Evolutionary conservation across 2,113 vertebrate species (phyloP).

Genomic region (cattle (Bos taurus)): DNA sequence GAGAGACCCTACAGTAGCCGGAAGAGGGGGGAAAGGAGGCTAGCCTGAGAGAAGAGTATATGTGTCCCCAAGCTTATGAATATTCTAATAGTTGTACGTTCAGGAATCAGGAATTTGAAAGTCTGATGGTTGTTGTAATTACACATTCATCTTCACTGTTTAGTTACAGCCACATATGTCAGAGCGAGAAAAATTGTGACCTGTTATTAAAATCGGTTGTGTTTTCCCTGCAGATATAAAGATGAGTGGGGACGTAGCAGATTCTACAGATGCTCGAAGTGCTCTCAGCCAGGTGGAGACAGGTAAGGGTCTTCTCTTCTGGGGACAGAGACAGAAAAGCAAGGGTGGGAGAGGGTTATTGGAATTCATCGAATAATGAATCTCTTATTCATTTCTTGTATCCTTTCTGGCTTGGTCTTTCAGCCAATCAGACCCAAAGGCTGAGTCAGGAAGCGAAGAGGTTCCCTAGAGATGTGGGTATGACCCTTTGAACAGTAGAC

Average conservation of each 20-base stretch:
- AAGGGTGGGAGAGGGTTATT: not conserved
- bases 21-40: conserved; percentile 51
- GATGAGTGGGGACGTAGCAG: conserved; percentile 92
- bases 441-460: not conserved
- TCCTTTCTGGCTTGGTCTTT: not conserved
- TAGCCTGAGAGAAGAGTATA: not conserved
- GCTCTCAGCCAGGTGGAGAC: conserved; percentile 81
- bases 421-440: not conserved
- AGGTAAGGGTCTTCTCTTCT: conserved; percentile 84
- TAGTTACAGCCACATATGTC: conserved; percentile 83
- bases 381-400: not conserved
- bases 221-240: conserved; percentile 92
- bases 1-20: not conserved
- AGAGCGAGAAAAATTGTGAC: conserved; percentile 83
- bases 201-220: conserved; percentile 92
- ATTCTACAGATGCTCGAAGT: conserved; percentile 85
- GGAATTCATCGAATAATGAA: conserved; percentile 9
- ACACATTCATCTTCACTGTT: conserved; percentile 89
- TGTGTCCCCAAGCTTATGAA: conserved; percentile 84
- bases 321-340: not conserved
- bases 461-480: not conserved
- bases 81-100: conserved; percentile 87
- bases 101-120: conserved; percentile 87
- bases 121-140: conserved; percentile 90
- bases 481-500: not conserved